Conservation (phyloP, 2,113 vertebrate species). For the Hydropotes inermis region DNA sequence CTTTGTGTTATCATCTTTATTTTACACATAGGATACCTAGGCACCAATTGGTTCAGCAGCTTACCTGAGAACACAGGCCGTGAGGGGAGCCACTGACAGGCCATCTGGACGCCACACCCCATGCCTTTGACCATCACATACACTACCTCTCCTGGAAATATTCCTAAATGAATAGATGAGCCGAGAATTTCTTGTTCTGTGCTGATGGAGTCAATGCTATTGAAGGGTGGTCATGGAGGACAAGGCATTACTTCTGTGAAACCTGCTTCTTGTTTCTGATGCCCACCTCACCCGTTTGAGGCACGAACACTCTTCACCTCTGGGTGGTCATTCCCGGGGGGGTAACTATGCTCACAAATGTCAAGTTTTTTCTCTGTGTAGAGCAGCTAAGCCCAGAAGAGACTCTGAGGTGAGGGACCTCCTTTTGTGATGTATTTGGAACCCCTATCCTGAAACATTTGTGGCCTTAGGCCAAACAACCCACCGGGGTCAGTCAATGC, state of each 20-base stretch:
- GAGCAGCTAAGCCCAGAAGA: not conserved
- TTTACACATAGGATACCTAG: not conserved
- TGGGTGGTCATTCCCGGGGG: not conserved
- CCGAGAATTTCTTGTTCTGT: not conserved
- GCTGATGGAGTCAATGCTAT: not conserved
- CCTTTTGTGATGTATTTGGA: not conserved
- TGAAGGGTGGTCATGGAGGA: not conserved
- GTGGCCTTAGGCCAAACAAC: not conserved
- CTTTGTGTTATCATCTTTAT: not conserved
- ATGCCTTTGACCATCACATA: not conserved
- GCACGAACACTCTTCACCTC: no score
- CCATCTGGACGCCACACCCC: not conserved
- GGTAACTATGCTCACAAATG: not conserved
- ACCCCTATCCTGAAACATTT: not conserved
- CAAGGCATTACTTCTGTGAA: not conserved
- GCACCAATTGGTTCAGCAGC: not conserved
- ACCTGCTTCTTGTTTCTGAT: not conserved
- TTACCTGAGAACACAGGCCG: not conserved
- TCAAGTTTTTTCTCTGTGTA: not conserved
- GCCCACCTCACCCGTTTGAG: no score
- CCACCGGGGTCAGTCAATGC: accelerated
- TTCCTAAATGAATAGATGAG: not conserved
- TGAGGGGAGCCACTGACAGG: not conserved
- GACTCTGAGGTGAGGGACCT: no score
- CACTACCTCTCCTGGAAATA: not conserved